These are phyloP conservation scores for Saxicola maurus DNA, from an alignment of 2,797 vertebrate genomes.

Conservation along the genomic window DNA sequence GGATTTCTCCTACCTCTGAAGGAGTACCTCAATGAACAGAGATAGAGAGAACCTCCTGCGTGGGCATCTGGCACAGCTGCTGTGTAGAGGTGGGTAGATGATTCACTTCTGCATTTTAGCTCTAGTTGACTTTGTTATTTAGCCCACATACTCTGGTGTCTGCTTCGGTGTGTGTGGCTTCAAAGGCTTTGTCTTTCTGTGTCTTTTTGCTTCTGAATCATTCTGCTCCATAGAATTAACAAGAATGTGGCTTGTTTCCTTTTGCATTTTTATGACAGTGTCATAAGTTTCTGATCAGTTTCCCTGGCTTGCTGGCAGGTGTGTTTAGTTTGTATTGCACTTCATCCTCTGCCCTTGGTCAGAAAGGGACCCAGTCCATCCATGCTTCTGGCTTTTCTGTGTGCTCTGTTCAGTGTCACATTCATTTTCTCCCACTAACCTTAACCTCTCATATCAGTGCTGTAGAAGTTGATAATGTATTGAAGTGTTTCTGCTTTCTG, in stretches of 20 bases:
- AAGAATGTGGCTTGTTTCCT: neutral
- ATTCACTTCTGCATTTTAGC: neutral
- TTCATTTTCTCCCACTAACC: neutral
- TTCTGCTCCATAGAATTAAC: neutral
- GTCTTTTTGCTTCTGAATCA: neutral
- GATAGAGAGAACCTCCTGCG: fast-evolving
- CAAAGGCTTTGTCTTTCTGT: neutral
- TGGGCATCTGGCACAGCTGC: neutral
- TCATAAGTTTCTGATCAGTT: neutral
- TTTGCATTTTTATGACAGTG: neutral
- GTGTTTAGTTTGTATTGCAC: neutral
- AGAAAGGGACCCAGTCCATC: neutral
- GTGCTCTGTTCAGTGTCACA: neutral
- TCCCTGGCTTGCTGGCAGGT: neutral
- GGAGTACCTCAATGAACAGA: neutral
- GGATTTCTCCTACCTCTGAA: neutral
- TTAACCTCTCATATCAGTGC: neutral
- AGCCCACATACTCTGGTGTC: neutral
- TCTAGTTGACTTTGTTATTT: neutral
- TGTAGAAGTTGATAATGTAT: neutral
- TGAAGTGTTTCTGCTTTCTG: neutral
- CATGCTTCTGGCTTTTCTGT: neutral
- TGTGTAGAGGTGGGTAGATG: neutral
- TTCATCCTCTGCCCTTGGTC: neutral
- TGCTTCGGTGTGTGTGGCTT: neutral